Conservation (phyloP, 2,888 invertebrate genomes). For the Dendrolimus pini region DNA sequence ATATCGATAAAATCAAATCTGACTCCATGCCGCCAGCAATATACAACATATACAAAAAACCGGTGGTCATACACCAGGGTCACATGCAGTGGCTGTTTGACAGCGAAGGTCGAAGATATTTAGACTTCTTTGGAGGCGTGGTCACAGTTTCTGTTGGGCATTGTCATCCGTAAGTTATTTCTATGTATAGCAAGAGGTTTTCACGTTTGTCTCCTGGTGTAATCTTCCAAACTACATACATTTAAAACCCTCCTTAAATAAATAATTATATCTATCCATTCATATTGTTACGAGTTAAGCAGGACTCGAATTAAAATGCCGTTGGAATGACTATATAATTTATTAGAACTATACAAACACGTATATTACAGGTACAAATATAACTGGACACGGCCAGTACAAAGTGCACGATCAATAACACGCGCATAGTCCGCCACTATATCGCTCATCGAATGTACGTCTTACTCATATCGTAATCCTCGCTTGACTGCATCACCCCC, state of each 20-base stretch:
- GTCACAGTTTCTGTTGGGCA: slow-evolving; percentile 98
- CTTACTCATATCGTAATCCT: too few relatives aligned
- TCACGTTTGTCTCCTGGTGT: neutral
- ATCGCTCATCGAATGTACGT: too few relatives aligned
- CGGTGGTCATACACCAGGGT: slow-evolving; percentile 89
- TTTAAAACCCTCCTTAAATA: neutral
- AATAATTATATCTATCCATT: too few relatives aligned
- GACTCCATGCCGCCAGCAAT: slow-evolving; percentile 83
- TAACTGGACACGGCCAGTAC: too few relatives aligned
- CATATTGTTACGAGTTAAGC: too few relatives aligned
- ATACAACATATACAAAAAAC: slow-evolving; percentile 86
- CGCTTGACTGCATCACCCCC: too few relatives aligned
- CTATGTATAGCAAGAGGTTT: neutral
- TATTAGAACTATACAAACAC: too few relatives aligned
- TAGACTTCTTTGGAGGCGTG: slow-evolving; percentile 97
- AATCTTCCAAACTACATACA: neutral
- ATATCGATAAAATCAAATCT: slow-evolving; percentile 76
- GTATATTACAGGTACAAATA: too few relatives aligned
- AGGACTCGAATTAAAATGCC: too few relatives aligned
- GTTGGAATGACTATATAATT: too few relatives aligned
- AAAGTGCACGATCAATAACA: too few relatives aligned
- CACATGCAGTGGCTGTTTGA: slow-evolving; percentile 96
- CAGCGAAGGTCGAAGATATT: slow-evolving; percentile 87
- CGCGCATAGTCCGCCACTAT: too few relatives aligned
- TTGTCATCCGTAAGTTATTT: slow-evolving; percentile 92